Base-by-base conservation (phyloP, 2,888 invertebrate genomes). In the Phlogophora meticulosa region DNA sequence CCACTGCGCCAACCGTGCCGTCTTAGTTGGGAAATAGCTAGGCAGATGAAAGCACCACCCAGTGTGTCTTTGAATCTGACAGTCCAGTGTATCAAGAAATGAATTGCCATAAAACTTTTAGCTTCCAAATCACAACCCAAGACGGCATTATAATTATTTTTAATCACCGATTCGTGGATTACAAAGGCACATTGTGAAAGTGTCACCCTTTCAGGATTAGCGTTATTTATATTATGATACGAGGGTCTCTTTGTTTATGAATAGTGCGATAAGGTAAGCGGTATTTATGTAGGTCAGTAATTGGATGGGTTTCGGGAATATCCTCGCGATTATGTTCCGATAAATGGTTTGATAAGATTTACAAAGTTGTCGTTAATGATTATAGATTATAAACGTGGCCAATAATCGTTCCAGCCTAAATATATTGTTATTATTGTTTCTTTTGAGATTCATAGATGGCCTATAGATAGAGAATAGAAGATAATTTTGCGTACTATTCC, bases 201-300 rank as follows among this genome's bases (percentile, higher is more conserved):
- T 74, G 64, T 64, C 65, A 42, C 49, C 67, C 79, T 60, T 53
- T 64, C n/a, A 40, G 72, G 67, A 67, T 76, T 67, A 75, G 20
- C 45, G 55, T 72, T 63, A 76, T 80, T 78, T 80, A 77, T 63
- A 56, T 78, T 58, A 72, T 49, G 34, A 72, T 43, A 49, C 45
- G n/a, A 72, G 59, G 71, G 72, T 68, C 46, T 15, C 42, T 59
- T 75, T 72, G 63, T 75, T 78, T 78, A 80, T 75, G 71, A 77
- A 69, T 78, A 80, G 71, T 79, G 68, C 59, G 64, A 59, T 59
- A 67, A 55, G 63, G 77, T 70, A 65, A 76, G 63, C 45, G 55
- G 45, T 76, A 70, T 76, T 80, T 80, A 76, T 78, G 53, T 60
- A 70, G 67, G 62, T 62, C 45, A 64, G 64, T 80, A 78, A 76